Base-by-base conservation (phyloP, 2,113 vertebrate species). In the Lophius piscatorius region DNA sequence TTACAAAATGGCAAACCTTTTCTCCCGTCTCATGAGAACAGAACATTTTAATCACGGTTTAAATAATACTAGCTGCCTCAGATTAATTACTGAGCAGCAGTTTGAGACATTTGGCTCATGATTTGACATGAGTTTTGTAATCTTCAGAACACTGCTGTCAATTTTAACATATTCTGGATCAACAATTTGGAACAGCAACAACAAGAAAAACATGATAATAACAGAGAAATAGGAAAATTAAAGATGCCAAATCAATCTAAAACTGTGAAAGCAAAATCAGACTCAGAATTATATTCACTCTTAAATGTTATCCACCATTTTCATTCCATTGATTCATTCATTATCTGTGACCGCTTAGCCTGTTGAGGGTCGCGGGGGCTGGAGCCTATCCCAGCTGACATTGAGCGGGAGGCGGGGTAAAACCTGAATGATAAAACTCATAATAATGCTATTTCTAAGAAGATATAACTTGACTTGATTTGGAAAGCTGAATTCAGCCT, bases 401-500 rank as follows among this genome's bases (percentile, higher is more conserved):
- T n/a, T n/a, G n/a, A n/a, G n/a, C n/a, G n/a, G n/a, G n/a, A n/a
- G n/a, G n/a, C n/a, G n/a, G n/a, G n/a, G n/a, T n/a, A n/a, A n/a
- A n/a, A n/a, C n/a, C n/a, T n/a, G n/a, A n/a, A n/a, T n/a, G n/a
- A n/a, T n/a, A n/a, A n/a, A n/a, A n/a, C n/a, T n/a, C n/a, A n/a
- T n/a, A n/a, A n/a, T n/a, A n/a, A n/a, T n/a, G n/a, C n/a, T n/a
- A n/a, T n/a, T n/a, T n/a, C n/a, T n/a, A 24, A 44, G 33, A 41
- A 24, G 24, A 74, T 54, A 31, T 59, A 23, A 49, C 20, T 44
- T 34, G 13, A 74, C 57, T 41, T 14, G 20, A 60, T 44, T 50
- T 38, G 9, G 35, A 55, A 28, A 11, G 26, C 47, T 64, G 45
- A 55, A 41, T 61, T 20, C 44, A 63, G 4, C 13, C 22, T 55